Base-by-base conservation (phyloP, 2,113 vertebrate genomes). In the Toxostoma redivivum region DNA sequence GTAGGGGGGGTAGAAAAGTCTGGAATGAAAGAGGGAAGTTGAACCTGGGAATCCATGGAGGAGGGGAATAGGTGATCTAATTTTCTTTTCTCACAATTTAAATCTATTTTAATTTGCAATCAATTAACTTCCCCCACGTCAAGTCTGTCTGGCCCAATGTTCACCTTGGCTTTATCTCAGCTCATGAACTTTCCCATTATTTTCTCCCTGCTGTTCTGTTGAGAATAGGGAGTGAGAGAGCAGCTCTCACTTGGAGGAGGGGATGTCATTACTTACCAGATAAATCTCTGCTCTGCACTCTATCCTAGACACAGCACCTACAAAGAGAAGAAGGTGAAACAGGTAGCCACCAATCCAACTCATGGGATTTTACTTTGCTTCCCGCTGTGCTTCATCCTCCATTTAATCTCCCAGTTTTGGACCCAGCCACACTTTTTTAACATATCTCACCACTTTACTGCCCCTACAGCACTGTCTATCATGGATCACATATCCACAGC, bases 11-110 rank as follows among this genome's bases (percentile, higher is more conserved):
- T 11, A 12, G 33, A 76, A 62, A 48, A 77, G 4, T 38, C 17
- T 16, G 37, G 44, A 71, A 53, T 9, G 19, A 74, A 67, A 19
- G 67, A 86, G 7, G 64, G 33, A 90, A n/a, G 15, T 11, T 69
- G 20, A 77, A 64, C 23, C 40, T 60, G 33, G 16, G n/a, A 84
- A 72, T 27, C 53, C 0, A 0, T 4, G 9, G 17, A 16, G 1
- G 3, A 3, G 7, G 17, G 3, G 4, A 35, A 51, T 30, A 42
- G 3, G 5, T 38, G n/a, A 47, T 57, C 15, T 74, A 25, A 35
- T 40, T 85, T 74, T 18, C 9, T 10, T 82, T 88, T 17, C 25
- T 72, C 17, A 38, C 23, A 20, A 71, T 50, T 57, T 12, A 60
- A 47, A 67, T 35, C 19, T 76, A 25, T 84, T 81, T 77, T 77